Percentiles rank a stretch among this genome's conserved stretches.
Evolutionary conservation across 2,113 vertebrate genomes (phyloP).

Genomic region (Syrmaticus mikado): DNA sequence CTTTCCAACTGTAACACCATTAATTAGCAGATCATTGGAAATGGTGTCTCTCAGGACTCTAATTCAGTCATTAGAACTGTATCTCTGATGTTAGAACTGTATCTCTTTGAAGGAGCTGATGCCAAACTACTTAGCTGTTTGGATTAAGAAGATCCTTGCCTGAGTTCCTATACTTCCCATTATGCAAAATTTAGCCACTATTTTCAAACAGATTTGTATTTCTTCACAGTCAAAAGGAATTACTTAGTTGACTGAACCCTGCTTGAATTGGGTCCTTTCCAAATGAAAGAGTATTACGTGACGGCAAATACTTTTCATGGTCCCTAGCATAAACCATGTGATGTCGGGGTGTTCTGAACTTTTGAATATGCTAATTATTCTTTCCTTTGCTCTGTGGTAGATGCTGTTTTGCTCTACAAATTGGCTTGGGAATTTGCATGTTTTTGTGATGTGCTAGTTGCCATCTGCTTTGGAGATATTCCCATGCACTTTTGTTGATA

Average conservation of each 20-base stretch:
- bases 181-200: not conserved
- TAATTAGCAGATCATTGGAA: not conserved
- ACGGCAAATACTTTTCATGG: not conserved
- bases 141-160: not conserved
- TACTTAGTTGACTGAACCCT: slow-evolving; percentile 23
- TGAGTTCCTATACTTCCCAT: not conserved
- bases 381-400: slow-evolving; percentile 29
- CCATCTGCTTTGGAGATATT: slow-evolving; percentile 74
- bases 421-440: slow-evolving; percentile 46
- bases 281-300: slow-evolving; percentile 13
- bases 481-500: slow-evolving; percentile 64
- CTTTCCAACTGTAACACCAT: not conserved
- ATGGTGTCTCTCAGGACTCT: not conserved
- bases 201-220: slow-evolving; percentile 8
- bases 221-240: slow-evolving; percentile 33
- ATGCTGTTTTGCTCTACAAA: slow-evolving; percentile 56
- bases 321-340: not conserved
- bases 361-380: slow-evolving; percentile 49
- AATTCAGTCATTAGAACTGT: not conserved
- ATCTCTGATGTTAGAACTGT: not conserved
- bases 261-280: not conserved
- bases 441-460: slow-evolving; percentile 65
- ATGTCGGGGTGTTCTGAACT: not conserved
- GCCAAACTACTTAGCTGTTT: not conserved
- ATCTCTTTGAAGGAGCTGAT: not conserved